Percentiles rank a stretch among this genome's conserved stretches.
Evolutionary conservation across 2,888 invertebrate species (phyloP).

Genomic region (Autographa gamma): DNA sequence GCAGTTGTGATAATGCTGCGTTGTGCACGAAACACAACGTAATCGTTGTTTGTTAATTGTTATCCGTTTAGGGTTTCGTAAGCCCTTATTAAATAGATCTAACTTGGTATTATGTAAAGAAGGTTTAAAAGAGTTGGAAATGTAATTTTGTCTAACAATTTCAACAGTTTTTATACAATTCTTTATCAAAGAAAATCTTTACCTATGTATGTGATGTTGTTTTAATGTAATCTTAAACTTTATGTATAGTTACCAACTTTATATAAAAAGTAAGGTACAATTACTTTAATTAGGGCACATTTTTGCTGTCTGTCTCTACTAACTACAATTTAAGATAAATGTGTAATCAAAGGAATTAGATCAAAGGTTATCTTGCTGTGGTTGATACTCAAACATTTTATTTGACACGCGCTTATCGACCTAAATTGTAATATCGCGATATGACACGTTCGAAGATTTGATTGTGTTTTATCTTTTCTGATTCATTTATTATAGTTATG

Average conservation of each 20-base stretch:
- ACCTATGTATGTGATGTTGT: too few species aligned
- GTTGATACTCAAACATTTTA: slow-evolving; percentile 32
- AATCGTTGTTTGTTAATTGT: slow-evolving; percentile 33
- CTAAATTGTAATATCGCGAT: slow-evolving; percentile 40
- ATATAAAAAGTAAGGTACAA: too few species aligned
- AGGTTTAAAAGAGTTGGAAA: background rate
- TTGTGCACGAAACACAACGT: slow-evolving; percentile 34
- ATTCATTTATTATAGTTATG: background rate
- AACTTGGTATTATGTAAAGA: background rate
- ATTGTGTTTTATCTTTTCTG: background rate
- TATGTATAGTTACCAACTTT: too few species aligned
- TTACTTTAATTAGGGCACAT: background rate
- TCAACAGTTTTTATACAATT: too few species aligned
- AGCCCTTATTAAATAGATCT: background rate
- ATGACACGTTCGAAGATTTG: slow-evolving; percentile 35
- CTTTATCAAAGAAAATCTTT: too few species aligned
- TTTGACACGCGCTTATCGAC: slow-evolving; percentile 47
- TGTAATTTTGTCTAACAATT: background rate
- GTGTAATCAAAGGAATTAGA: slow-evolving; percentile 28
- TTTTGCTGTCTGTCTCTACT: background rate
- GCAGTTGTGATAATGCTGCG: slow-evolving; percentile 34
- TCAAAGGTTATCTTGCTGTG: slow-evolving; percentile 41
- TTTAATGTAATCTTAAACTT: too few species aligned
- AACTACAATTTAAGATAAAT: slow-evolving; percentile 26
- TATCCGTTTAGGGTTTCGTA: slow-evolving; percentile 27